These are phyloP conservation scores for Lycaena phlaeas DNA, from an alignment of 2,888 invertebrate species.

Conservation along the genomic window DNA sequence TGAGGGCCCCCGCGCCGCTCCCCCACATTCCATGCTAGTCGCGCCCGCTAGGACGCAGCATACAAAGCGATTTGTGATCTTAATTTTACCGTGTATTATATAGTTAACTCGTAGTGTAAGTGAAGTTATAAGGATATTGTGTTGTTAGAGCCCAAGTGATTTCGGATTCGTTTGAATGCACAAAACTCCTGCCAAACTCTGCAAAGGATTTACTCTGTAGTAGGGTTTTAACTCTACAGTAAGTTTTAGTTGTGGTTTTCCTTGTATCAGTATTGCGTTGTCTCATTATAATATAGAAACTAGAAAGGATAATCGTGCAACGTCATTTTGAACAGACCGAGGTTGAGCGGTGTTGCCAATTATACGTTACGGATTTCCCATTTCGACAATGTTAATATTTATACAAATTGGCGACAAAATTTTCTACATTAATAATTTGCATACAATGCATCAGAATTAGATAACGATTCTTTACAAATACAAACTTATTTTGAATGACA, in stretches of 20 bases:
- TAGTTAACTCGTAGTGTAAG: constrained; percentile 64
- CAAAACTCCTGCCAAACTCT: constrained; percentile 11
- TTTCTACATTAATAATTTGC: constrained; percentile 49
- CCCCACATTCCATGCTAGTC: constrained; percentile 73
- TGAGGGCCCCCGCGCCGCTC: constrained; percentile 49
- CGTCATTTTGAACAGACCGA: constrained; percentile 59
- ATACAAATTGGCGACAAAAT: constrained; percentile 32
- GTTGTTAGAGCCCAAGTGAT: constrained; percentile 60
- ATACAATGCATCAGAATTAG: constrained; percentile 22
- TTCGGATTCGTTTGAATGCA: constrained; percentile 42
- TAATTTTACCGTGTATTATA: constrained; percentile 73
- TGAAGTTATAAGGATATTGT: constrained; percentile 56
- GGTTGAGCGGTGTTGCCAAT: constrained; percentile 65
- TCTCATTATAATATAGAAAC: constrained; percentile 62
- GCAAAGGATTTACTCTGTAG: constrained; percentile 48
- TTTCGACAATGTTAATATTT: constrained; percentile 47
- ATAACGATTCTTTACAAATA: neutral
- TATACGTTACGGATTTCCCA: constrained; percentile 60
- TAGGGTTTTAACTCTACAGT: constrained; percentile 49
- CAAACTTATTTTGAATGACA: no score
- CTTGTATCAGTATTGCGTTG: constrained; percentile 66
- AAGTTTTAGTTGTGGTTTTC: constrained; percentile 58
- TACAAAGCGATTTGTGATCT: constrained; percentile 75
- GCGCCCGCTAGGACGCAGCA: constrained; percentile 71
- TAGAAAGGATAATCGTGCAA: constrained; percentile 68